Conservation (phyloP, 2,113 vertebrate species). For the Jacana jacana region DNA sequence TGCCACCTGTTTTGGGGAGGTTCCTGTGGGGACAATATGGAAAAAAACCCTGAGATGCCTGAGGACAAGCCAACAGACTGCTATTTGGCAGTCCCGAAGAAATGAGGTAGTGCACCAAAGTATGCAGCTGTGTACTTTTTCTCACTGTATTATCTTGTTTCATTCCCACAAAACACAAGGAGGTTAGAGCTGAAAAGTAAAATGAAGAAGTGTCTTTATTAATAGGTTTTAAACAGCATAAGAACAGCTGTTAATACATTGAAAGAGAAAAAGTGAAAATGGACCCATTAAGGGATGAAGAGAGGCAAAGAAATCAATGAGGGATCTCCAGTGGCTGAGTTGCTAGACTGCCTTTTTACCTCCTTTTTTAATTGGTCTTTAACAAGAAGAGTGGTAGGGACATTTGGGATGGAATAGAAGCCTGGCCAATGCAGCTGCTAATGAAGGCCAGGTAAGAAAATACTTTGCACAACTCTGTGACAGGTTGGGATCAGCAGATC, state of each 20-base stretch:
- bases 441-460: conserved; percentile 35
- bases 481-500: conserved; percentile 13
- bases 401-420: conserved; percentile 31
- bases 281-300: conserved; percentile 38
- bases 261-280: conserved; percentile 16
- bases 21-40: neutral
- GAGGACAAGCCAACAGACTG: neutral
- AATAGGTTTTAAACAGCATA: conserved; percentile 22
- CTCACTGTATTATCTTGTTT: neutral
- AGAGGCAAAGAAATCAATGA: conserved; percentile 43
- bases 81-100: neutral
- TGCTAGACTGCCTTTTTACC: conserved; percentile 31
- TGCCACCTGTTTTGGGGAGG: neutral
- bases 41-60: neutral
- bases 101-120: neutral
- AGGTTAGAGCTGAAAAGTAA: neutral
- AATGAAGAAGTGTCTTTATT: neutral
- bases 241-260: conserved; percentile 19
- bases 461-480: neutral
- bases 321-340: conserved; percentile 12
- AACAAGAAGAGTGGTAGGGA: conserved; percentile 13
- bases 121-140: neutral
- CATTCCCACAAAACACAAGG: neutral
- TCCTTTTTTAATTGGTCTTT: conserved; percentile 47
- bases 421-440: neutral